A percentile compares a stretch with the other conserved stretches of the same genome.
These are phyloP conservation scores for Apodemia mormo DNA, from an alignment of 2,888 invertebrate species.

Conservation along the genomic window DNA sequence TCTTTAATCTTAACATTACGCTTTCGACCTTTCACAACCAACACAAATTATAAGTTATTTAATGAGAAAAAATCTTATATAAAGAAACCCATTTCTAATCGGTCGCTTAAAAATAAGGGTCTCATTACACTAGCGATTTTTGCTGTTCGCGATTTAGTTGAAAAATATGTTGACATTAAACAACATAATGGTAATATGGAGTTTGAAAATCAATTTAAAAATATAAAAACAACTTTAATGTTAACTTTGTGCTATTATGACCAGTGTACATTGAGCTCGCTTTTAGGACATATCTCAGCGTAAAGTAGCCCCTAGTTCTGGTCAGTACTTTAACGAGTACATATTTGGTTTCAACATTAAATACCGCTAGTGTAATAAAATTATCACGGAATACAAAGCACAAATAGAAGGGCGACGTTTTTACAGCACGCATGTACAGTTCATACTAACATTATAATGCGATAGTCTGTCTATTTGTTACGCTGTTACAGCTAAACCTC, in stretches of 20 bases:
- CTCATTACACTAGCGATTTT: background rate
- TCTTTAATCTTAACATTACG: constrained; percentile 2
- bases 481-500: too few relatives aligned
- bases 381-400: background rate
- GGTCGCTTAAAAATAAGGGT: background rate
- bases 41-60: background rate
- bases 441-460: too few relatives aligned
- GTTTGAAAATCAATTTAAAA: background rate
- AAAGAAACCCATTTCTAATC: background rate
- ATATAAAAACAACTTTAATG: background rate
- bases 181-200: too few relatives aligned
- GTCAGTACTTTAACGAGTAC: too few relatives aligned
- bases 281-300: background rate
- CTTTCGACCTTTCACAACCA: background rate
- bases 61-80: background rate
- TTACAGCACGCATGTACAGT: too few relatives aligned
- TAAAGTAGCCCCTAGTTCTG: background rate
- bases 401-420: too few relatives aligned
- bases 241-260: background rate
- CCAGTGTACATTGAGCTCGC: background rate
- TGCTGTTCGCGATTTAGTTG: background rate
- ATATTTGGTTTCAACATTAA: background rate
- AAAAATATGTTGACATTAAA: too few relatives aligned
- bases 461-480: too few relatives aligned
- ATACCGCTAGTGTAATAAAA: background rate